Percentiles rank a stretch among this genome's conserved stretches.
phyloP scores from a whole-genome alignment of 2,113 vertebrate species.

The Xyrauchen texanus region DNA sequence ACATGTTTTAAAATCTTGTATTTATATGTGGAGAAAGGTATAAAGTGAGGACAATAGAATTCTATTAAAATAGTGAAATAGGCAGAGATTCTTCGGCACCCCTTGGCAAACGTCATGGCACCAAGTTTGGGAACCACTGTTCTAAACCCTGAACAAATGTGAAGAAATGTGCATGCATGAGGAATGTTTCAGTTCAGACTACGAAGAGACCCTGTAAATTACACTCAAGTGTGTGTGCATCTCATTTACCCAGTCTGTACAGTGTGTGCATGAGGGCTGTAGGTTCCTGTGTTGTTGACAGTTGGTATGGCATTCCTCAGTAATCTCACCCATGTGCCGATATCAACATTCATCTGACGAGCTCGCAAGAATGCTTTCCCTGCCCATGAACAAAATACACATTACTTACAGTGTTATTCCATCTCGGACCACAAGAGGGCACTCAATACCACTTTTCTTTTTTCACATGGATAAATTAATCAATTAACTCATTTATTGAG shows the following conservation, averaged over 20 bases:
- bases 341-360: slow-evolving; percentile 88
- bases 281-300: slow-evolving; percentile 75
- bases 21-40: too few species aligned
- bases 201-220: too few species aligned
- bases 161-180: too few species aligned
- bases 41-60: too few species aligned
- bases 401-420: not conserved
- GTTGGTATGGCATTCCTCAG: slow-evolving; percentile 84
- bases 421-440: slow-evolving; percentile 16
- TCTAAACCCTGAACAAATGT: too few species aligned
- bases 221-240: slow-evolving; percentile 35
- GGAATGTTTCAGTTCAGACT: too few species aligned
- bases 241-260: slow-evolving; percentile 44
- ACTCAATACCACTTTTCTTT: not conserved
- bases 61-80: too few species aligned
- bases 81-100: too few species aligned
- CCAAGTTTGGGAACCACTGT: too few species aligned
- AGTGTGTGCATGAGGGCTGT: slow-evolving; percentile 74
- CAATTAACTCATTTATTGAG: not conserved
- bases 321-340: slow-evolving; percentile 85
- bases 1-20: too few species aligned
- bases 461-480: not conserved
- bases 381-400: slow-evolving; percentile 52
- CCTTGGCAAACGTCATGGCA: too few species aligned
- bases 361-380: slow-evolving; percentile 85